Evolutionary conservation across 2,888 invertebrate genomes (phyloP).

Genomic region (Eupithecia centaureata): DNA sequence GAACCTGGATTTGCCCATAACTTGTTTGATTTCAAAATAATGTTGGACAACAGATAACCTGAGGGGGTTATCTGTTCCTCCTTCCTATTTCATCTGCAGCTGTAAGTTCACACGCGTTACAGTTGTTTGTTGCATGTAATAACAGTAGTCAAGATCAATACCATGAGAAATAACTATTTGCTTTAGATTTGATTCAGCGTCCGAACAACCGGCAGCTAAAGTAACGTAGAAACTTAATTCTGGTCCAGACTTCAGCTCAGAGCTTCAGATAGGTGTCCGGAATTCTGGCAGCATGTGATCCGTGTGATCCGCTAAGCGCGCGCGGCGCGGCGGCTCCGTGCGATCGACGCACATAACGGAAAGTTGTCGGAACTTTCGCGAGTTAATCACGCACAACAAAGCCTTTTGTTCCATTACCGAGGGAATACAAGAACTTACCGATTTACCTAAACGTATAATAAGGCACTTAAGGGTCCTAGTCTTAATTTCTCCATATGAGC

Average conservation of each 20-base stretch:
- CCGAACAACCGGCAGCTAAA: neutral
- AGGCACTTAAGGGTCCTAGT: neutral
- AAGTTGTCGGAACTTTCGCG: neutral
- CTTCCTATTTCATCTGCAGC: too few relatives aligned
- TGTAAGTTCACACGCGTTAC: too few relatives aligned
- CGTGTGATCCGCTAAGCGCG: neutral
- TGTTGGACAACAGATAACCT: neutral
- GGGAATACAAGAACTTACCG: neutral
- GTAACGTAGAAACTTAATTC: neutral
- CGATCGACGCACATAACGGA: constrained; percentile 4
- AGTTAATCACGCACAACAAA: constrained; percentile 41
- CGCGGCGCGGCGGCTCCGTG: neutral
- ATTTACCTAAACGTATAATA: neutral
- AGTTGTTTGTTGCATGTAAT: too few relatives aligned
- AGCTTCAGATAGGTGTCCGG: neutral
- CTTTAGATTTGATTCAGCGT: neutral
- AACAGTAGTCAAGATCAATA: neutral
- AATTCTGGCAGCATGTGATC: neutral
- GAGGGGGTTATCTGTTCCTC: too few relatives aligned
- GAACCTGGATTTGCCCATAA: neutral
- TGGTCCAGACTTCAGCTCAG: neutral
- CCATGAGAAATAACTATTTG: neutral
- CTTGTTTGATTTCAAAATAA: neutral
- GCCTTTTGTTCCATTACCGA: constrained; percentile 27
- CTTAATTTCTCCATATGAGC: neutral